Base-by-base conservation (phyloP, 2,888 invertebrate species). In the Opisthograptis luteolata region DNA sequence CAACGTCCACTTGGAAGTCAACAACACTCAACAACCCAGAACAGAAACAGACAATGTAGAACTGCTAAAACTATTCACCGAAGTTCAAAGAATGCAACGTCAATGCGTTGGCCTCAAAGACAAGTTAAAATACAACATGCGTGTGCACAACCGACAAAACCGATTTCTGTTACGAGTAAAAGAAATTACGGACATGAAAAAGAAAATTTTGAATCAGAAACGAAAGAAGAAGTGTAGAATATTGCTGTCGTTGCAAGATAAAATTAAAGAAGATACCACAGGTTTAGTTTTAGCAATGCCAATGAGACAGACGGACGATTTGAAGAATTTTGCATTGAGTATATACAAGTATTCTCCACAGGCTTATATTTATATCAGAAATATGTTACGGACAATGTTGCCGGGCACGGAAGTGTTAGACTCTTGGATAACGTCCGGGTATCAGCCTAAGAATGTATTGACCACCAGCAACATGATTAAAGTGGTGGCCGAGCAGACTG, bases 311-410 rank as follows among this genome's bases (percentile, higher is more conserved):
- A 88, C 90, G 0, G 87, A 88, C 5, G 90, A 90, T 46, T 72
- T 88, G 48, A 89, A 87, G 64, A 87, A 87, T 57, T 90, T 90
- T 43, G 83, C 89, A 0, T 65, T 90, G 13, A 87, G 85, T 64
- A 79, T 89, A 45, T 90, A 90, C 60, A 89, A 86, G 60, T 89
- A 88, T 58, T 89, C 90, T 0, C 90, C 90, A 0, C 90, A 90
- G 63, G 85, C 89, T 0, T 90, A 90, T 40, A 82, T 90, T 55
- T 90, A 90, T 60, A 73, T 84, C 44, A 80, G 90, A 49, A 90
- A 90, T 66, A 82, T 81, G 4, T 68, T 90, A 60, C 68, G 90
- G 51, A 90, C 90, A 2, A 72, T 88, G 72, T 65, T 90, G 54
- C 90, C 90, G 0, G 82, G 87, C 63, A 87, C 87, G 3, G 88